These are phyloP conservation scores for Cuculus canorus DNA, from an alignment of 2,797 vertebrate genomes.

Conservation along the genomic window DNA sequence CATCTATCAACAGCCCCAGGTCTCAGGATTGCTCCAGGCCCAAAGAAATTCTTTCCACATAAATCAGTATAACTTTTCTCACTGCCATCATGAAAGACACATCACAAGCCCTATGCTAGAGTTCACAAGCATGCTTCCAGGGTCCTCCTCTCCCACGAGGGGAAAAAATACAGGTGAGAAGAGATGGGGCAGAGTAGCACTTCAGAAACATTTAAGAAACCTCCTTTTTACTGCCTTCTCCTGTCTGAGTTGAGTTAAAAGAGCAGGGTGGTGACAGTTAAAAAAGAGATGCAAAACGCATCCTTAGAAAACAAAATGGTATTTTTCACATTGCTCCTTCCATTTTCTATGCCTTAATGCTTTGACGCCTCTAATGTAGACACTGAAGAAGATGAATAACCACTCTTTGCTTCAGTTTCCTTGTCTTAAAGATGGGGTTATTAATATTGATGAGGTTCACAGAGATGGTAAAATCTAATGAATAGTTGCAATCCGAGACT, in stretches of 20 bases:
- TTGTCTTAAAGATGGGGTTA: slow-evolving; percentile 1
- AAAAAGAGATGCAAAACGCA: slow-evolving; percentile 21
- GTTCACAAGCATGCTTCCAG: neutral
- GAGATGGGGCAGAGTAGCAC: neutral
- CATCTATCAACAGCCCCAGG: neutral
- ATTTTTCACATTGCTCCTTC: slow-evolving; percentile 9
- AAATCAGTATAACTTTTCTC: neutral
- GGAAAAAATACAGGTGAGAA: neutral
- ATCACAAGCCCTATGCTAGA: neutral
- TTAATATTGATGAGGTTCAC: slow-evolving; percentile 60
- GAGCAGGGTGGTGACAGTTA: neutral
- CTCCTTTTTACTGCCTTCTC: neutral
- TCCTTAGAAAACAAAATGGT: slow-evolving; percentile 19
- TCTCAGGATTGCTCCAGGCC: neutral
- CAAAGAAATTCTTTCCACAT: neutral
- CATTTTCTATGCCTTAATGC: neutral
- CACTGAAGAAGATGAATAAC: slow-evolving; percentile 3
- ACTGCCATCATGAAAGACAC: neutral
- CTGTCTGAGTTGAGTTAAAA: neutral
- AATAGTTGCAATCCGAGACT: neutral
- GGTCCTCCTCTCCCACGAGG: neutral
- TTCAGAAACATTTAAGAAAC: neutral
- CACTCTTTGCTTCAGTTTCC: slow-evolving; percentile 11
- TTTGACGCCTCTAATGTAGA: neutral
- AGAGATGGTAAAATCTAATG: slow-evolving; percentile 49